Conservation (phyloP, 2,888 invertebrate genomes). For the Sphecodes monilicornis region DNA sequence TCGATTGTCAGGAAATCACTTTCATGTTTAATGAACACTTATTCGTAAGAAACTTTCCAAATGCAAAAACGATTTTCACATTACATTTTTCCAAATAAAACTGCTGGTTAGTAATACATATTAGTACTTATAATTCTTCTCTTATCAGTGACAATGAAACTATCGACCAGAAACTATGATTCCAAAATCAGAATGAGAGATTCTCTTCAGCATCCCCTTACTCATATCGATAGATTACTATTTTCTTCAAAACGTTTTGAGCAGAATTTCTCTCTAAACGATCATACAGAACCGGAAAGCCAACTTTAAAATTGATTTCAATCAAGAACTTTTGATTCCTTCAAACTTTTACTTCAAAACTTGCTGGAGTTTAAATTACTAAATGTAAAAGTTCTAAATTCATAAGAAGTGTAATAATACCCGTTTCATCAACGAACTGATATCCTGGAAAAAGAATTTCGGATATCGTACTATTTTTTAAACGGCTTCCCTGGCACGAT, state of each 20-base stretch:
- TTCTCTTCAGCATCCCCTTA: neutral
- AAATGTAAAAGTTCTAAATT: neutral
- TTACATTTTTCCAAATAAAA: neutral
- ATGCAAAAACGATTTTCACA: too few species aligned
- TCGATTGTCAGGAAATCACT: too few species aligned
- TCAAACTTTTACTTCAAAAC: neutral
- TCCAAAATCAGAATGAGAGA: neutral
- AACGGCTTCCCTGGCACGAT: neutral
- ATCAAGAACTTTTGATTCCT: neutral
- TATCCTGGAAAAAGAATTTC: neutral
- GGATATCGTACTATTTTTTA: neutral
- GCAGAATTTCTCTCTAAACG: neutral
- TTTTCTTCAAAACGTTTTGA: neutral
- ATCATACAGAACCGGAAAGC: neutral
- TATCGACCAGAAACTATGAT: neutral
- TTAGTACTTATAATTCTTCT: neutral
- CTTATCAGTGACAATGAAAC: neutral
- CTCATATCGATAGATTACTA: neutral
- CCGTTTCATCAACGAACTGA: neutral
- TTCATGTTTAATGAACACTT: too few species aligned
- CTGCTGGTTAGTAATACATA: neutral
- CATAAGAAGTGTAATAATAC: neutral
- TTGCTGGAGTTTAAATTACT: neutral
- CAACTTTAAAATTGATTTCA: constrained; percentile 1
- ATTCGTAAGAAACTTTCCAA: too few species aligned